Evolutionary conservation across 2,113 vertebrate species (phyloP), one percentile per base, ranked within the genome.

Genomic region (Anolis carolinensis): DNA sequence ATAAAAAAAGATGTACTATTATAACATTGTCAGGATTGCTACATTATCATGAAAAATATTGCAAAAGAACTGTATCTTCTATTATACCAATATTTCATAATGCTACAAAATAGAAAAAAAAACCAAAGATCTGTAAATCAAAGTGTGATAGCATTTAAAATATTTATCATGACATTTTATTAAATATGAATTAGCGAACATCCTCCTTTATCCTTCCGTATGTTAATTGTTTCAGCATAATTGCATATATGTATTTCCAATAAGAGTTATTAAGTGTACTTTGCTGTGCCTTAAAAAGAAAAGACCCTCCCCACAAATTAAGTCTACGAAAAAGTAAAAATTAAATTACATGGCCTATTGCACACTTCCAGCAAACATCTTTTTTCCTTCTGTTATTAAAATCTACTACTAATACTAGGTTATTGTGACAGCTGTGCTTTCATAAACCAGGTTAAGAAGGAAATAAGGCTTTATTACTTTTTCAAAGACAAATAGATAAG

Each of bases 401-500:
- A 95, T 96, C 93, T 94, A 96, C 96, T 95, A 95, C 90, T 95
- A 96, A 95, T 94, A 93, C 88, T 73, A 88, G 93, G 95, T 94
- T 95, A 96, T 96, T 95, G 91, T 96, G 97, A 97, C 95, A 97
- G 95, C 92, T 92, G 86, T 34, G 89, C 94, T 92, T 94, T 92
- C 88, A 95, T 92, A 96, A 96, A 96, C 79, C 71, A 95, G 94
- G 95, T 95, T 96, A 96, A 90, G 94, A 95, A 95, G 92, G 91
- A 96, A 97, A 97, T 95, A 95, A 95, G 95, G 87, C 96, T 96
- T 96, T 97, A 97, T 97, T 97, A 95, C 95, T 97, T 97, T 96
- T 95, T 85, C 92, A 95, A 91, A 95, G 93, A 95, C 87, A 91
- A 88, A 93, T 89, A 77, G 91, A 88, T 95, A 95, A 87, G 92